These are phyloP conservation scores for Hemiprocne comata DNA, from an alignment of 2,113 vertebrate genomes.

Conservation along the genomic window DNA sequence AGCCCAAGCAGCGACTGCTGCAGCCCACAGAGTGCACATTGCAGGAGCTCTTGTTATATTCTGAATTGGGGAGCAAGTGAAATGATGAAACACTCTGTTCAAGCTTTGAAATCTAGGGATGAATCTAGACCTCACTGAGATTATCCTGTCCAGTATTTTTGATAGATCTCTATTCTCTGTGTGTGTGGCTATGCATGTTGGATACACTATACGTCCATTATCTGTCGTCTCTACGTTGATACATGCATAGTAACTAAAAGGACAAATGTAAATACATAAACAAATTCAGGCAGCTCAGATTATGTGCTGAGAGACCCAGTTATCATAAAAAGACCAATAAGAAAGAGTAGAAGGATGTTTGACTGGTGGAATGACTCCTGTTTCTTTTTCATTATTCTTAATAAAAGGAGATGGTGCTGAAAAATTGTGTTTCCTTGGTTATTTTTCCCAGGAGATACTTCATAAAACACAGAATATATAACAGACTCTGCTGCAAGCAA, in stretches of 20 bases:
- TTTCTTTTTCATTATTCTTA: slow-evolving; percentile 81
- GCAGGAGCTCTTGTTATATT: not conserved
- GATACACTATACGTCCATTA: not conserved
- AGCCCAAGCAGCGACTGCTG: not conserved
- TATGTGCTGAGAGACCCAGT: not conserved
- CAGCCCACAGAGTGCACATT: not conserved
- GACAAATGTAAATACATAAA: slow-evolving; percentile 8
- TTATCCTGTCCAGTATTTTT: not conserved
- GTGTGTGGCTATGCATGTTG: not conserved
- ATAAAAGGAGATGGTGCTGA: slow-evolving; percentile 78
- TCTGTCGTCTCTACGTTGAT: not conserved
- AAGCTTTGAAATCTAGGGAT: not conserved
- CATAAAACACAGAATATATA: slow-evolving; percentile 71
- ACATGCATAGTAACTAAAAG: not conserved
- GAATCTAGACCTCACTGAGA: not conserved
- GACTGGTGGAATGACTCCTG: slow-evolving; percentile 75
- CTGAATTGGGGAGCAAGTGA: not conserved
- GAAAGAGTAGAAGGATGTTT: slow-evolving; percentile 57
- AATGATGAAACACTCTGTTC: not conserved
- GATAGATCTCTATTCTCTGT: not conserved
- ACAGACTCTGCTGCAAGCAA: slow-evolving; percentile 66
- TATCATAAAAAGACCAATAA: slow-evolving; percentile 71
- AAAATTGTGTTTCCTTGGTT: slow-evolving; percentile 77
- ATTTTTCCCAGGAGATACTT: slow-evolving; percentile 79
- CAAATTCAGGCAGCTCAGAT: not conserved